Evolutionary conservation across 2,113 vertebrate genomes (phyloP).

Genomic region (Vimba vimba): DNA sequence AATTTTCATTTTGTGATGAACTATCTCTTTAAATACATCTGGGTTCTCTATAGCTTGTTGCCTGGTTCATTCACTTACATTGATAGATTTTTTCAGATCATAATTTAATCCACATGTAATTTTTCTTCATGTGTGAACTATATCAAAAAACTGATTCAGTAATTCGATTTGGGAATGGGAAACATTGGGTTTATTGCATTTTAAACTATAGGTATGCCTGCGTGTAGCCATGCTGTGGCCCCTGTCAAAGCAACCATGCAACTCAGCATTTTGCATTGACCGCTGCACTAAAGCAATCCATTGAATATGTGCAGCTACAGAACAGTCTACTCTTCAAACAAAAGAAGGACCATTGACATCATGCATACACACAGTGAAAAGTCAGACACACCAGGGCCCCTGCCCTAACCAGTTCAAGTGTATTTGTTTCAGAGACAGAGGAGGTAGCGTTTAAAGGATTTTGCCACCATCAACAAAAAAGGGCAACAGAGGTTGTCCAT

Average conservation of each 20-base stretch:
- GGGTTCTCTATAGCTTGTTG: not conserved
- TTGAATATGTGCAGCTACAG: conserved; percentile 74
- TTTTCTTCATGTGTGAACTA: not conserved
- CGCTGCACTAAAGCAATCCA: conserved; percentile 69
- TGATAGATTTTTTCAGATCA: not conserved
- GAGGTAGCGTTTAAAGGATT: conserved; percentile 66
- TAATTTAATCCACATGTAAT: not conserved
- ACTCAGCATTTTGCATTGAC: conserved; percentile 78
- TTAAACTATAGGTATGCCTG: conserved; percentile 5
- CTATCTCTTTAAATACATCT: too few relatives aligned
- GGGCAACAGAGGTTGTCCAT: conserved; percentile 62
- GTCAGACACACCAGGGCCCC: conserved; percentile 49
- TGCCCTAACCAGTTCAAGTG: conserved; percentile 61
- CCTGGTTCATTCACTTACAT: not conserved
- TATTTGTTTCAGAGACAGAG: conserved; percentile 57
- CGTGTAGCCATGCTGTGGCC: conserved; percentile 38
- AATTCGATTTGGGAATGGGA: not conserved
- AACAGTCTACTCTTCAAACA: conserved; percentile 70
- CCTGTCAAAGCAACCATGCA: conserved; percentile 69
- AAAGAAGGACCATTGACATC: conserved; percentile 60
- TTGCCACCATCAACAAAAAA: conserved; percentile 76
- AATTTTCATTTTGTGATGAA: too few relatives aligned
- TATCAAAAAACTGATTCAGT: not conserved
- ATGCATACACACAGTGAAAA: conserved; percentile 44
- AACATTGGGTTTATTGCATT: conserved; percentile 12